A percentile compares a stretch with the other conserved stretches of the same genome.
These are phyloP conservation scores for Desoria tigrina DNA, from an alignment of 2,888 invertebrate species.

Conservation along the genomic window DNA sequence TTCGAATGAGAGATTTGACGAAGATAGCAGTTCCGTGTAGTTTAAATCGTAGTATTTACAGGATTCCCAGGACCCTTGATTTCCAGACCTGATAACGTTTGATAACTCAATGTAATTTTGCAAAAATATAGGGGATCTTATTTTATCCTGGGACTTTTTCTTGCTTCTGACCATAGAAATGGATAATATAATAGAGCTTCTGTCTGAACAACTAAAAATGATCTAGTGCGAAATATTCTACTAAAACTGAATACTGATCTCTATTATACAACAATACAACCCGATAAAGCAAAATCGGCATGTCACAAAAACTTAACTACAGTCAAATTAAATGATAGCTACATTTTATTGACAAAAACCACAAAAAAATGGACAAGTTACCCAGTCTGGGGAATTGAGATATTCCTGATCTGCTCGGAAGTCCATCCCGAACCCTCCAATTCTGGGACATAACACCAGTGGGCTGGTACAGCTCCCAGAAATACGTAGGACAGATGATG, in stretches of 20 bases:
- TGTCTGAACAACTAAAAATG: too few species aligned
- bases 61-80: constrained; percentile 37
- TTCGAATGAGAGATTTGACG: constrained; percentile 18
- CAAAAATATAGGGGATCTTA: too few species aligned
- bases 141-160: too few species aligned
- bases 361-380: not conserved
- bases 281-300: too few species aligned
- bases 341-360: not conserved
- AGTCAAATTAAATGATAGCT: not conserved
- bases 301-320: too few species aligned
- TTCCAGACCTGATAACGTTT: constrained; percentile 1
- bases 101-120: too few species aligned
- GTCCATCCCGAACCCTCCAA: constrained; percentile 34
- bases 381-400: constrained; percentile 43
- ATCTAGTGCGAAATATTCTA: too few species aligned
- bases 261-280: too few species aligned
- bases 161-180: too few species aligned
- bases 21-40: constrained; percentile 19
- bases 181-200: too few species aligned
- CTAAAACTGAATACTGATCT: too few species aligned
- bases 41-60: constrained; percentile 43
- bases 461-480: constrained; percentile 49
- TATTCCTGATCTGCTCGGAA: constrained; percentile 44
- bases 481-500: constrained; percentile 49
- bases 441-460: constrained; percentile 46